Evolutionary conservation across 2,888 invertebrate species (phyloP), one percentile per base, ranked within the genome.

Genomic region (Drosophila aldrichi): DNA sequence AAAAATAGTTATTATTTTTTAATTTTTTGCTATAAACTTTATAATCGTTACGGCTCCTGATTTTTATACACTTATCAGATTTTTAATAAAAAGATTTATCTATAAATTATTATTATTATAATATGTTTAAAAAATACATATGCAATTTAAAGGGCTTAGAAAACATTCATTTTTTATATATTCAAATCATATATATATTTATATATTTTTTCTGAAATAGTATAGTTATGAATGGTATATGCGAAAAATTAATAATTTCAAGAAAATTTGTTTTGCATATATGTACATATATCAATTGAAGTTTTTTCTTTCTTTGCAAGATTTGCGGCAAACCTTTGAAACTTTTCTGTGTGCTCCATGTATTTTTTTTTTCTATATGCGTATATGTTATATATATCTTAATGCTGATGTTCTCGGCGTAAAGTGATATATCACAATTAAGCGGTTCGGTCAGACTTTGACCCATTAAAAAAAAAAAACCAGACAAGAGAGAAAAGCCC

Each of bases 371-470:
- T 38, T 40, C 22, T 40, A 48, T 54, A 34, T 38, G 16, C 20
- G 1, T 51, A 14, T 46, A 16, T 46, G 46, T 25, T 25, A 46
- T 20, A 38, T 29, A 72, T 73, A 71, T 72, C 76, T 72, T 57
- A 76, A 76, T 75, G 63, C 62, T 49, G 51, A 52, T 56, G 22
- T 68, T 49, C 68, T 55, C 43, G 34, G 61, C 55, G 65, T 56
- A 62, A 67, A 77, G 76, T 83, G 78, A 88, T 87, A 86, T 85
- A 86, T 87, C 84, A 84, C 81, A 88, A 87, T 87, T 86, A 88
- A 84, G 76, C 76, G 48, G 29, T 58, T 54, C 52, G 70, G 70
- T 66, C 78, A 54, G 54, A 76, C 69, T 76, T 75, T 86, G 88
- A 88, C 88, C 86, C 74, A 86, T 66, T 73, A 75, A 81, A 25